These are phyloP conservation scores for Progne subis DNA, from an alignment of 2,113 vertebrate genomes.

Conservation along the genomic window DNA sequence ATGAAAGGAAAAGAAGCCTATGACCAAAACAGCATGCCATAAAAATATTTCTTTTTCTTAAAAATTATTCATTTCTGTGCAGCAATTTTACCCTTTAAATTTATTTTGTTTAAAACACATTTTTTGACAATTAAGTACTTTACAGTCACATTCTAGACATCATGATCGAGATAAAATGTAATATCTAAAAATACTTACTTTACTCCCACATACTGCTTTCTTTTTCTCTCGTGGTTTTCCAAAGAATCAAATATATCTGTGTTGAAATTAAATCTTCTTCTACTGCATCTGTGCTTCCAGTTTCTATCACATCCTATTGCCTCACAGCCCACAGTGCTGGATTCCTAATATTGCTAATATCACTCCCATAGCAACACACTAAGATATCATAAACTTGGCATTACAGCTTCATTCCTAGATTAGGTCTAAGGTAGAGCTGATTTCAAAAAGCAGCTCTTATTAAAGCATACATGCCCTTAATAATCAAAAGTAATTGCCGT, in stretches of 20 bases:
- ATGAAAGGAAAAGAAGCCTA: not conserved
- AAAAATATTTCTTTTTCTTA: not conserved
- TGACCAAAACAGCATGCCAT: not conserved
- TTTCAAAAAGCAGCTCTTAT: constrained; percentile 7
- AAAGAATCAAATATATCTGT: not conserved
- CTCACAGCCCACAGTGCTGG: not conserved
- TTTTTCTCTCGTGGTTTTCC: not conserved
- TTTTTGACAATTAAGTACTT: not conserved
- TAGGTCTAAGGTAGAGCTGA: constrained; percentile 19
- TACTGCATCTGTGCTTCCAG: not conserved
- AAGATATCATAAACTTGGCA: constrained; percentile 16
- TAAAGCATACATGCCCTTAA: not conserved
- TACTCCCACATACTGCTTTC: not conserved
- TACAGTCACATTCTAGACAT: not conserved
- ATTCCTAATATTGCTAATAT: constrained; percentile 54
- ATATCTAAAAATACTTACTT: constrained; percentile 26
- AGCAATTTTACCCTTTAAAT: not conserved
- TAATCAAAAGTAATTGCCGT: not conserved
- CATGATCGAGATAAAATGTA: not conserved
- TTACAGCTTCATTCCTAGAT: constrained; percentile 1
- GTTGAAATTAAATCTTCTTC: not conserved
- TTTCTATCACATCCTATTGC: not conserved
- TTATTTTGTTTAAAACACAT: not conserved
- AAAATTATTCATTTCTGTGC: not conserved
- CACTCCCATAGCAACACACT: constrained; percentile 47